A percentile compares a stretch with the other conserved stretches of the same genome.
phyloP scores from a whole-genome alignment of 2,888 invertebrate species.

The Celastrina argiolus region DNA sequence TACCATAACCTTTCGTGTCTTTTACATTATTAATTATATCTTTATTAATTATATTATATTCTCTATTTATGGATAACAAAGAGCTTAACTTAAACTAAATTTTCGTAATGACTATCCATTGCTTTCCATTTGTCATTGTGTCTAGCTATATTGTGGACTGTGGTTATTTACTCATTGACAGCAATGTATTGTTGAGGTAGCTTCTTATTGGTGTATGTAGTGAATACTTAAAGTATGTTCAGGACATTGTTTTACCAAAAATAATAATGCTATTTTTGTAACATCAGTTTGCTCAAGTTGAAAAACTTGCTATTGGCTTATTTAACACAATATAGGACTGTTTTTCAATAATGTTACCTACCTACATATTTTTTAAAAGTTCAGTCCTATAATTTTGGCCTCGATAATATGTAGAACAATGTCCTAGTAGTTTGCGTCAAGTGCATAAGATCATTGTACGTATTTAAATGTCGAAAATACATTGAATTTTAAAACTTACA shows the following conservation, averaged over 20 bases:
- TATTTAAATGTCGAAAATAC: conserved; percentile 71
- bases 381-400: not conserved
- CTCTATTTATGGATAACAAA: not conserved
- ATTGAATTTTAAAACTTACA: conserved; percentile 58
- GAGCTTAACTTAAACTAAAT: conserved; percentile 12
- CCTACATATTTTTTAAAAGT: not conserved
- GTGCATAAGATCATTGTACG: conserved; percentile 64
- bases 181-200: conserved; percentile 6
- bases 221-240: conserved; percentile 16
- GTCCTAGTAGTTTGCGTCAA: conserved; percentile 44
- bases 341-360: not conserved
- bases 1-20: not conserved
- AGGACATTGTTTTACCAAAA: conserved; percentile 45
- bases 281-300: not conserved
- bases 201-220: not conserved
- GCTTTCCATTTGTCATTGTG: conserved; percentile 14
- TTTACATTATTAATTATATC: not conserved
- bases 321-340: not conserved
- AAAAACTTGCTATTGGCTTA: not conserved
- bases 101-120: conserved; percentile 1
- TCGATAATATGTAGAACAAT: conserved; percentile 26
- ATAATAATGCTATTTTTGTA: not conserved
- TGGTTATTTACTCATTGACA: not conserved
- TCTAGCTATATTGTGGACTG: not conserved
- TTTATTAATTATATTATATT: too few species aligned